Evolutionary conservation across 2,888 invertebrate species (phyloP).

Genomic region (Andrena marginata): DNA sequence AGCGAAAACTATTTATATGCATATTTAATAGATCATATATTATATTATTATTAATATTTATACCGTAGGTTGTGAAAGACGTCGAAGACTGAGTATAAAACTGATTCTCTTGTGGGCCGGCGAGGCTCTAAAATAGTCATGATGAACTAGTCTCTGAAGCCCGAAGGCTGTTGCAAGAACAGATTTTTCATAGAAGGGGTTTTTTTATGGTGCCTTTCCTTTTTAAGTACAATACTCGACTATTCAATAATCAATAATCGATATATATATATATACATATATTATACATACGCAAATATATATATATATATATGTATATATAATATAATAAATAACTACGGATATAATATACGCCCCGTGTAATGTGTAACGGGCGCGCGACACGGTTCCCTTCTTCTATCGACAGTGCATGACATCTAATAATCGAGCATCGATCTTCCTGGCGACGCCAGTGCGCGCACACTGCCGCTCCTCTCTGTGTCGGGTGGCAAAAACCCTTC

Average conservation of each 20-base stretch:
- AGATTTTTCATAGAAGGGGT: conserved; percentile 78
- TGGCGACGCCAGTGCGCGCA: conserved; percentile 28
- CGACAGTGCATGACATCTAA: conserved; percentile 46
- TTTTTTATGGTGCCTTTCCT: conserved; percentile 79
- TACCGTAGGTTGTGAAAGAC: conserved; percentile 80
- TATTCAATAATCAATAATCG: conserved; percentile 63
- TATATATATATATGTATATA: not conserved
- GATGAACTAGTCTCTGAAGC: conserved; percentile 82
- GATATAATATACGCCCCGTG: conserved; percentile 54
- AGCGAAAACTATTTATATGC: conserved; percentile 57
- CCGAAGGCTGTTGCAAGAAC: conserved; percentile 74
- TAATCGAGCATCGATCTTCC: conserved; percentile 49
- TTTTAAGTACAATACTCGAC: conserved; percentile 75
- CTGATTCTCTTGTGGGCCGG: conserved; percentile 71
- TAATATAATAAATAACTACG: conserved; percentile 48
- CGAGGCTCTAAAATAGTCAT: conserved; percentile 82
- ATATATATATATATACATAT: conserved; percentile 6
- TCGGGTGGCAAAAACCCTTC: not conserved
- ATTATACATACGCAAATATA: no score
- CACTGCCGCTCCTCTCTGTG: not conserved
- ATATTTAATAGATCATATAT: conserved; percentile 49
- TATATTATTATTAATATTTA: conserved; percentile 57
- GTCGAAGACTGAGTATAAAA: conserved; percentile 82
- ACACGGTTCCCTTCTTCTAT: conserved; percentile 28
- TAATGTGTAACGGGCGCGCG: conserved; percentile 44